phyloP scores from a whole-genome alignment of 2,113 vertebrate genomes.

The Podilymbus podiceps region DNA sequence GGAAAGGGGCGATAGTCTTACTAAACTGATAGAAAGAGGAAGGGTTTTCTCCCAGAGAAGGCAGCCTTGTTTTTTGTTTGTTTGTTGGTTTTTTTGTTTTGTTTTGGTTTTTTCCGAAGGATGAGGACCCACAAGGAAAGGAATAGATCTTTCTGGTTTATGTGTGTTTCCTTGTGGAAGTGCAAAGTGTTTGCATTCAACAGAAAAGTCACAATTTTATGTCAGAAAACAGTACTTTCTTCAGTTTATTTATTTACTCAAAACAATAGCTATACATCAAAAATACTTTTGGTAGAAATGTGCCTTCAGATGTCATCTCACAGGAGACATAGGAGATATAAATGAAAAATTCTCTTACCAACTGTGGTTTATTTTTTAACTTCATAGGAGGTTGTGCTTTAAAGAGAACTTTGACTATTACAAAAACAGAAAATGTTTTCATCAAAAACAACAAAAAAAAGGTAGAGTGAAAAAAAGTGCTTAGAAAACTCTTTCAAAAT shows the following conservation, averaged over 20 bases:
- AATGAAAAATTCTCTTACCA: neutral
- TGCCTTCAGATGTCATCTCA: neutral
- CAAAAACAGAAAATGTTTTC: neutral
- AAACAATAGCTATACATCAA: neutral
- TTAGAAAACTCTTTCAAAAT: neutral
- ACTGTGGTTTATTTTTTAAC: neutral
- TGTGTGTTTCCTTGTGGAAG: neutral
- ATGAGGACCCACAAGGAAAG: neutral
- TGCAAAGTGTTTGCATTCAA: neutral
- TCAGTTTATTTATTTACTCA: neutral
- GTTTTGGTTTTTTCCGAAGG: no score
- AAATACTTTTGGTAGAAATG: neutral
- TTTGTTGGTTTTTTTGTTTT: no score
- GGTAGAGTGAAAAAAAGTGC: rapidly evolving
- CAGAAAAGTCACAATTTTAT: neutral
- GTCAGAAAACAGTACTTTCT: neutral
- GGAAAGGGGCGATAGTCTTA: neutral
- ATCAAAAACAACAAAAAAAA: neutral
- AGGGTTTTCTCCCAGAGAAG: neutral
- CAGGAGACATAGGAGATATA: neutral
- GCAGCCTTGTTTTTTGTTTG: neutral
- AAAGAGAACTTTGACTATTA: neutral
- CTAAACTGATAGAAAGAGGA: neutral
- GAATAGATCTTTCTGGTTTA: neutral
- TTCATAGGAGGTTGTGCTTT: neutral